These are phyloP conservation scores for Etheostoma cragini DNA, from an alignment of 2,113 vertebrate genomes.

Conservation along the genomic window DNA sequence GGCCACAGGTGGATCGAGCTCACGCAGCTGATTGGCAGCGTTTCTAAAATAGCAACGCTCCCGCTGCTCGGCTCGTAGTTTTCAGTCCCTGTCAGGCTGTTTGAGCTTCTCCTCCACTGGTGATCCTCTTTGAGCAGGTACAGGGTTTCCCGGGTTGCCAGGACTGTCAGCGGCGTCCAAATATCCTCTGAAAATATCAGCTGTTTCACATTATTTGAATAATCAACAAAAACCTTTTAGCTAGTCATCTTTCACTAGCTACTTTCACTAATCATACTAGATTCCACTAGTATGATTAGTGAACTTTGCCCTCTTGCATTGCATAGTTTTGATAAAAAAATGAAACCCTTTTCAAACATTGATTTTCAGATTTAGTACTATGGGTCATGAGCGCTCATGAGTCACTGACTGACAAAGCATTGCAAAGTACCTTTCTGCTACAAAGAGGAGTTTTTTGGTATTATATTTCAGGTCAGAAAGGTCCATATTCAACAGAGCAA, in stretches of 20 bases:
- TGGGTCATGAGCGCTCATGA: background rate
- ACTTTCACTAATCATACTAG: too few relatives aligned
- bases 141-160: slow-evolving; percentile 82
- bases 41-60: slow-evolving; percentile 67
- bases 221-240: too few relatives aligned
- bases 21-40: slow-evolving; percentile 85
- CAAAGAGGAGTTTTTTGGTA: background rate
- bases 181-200: slow-evolving; percentile 60
- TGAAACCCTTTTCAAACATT: background rate
- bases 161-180: slow-evolving; percentile 78
- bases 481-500: background rate
- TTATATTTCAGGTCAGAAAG: background rate
- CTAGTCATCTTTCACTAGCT: background rate
- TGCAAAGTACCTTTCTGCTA: background rate
- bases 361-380: background rate
- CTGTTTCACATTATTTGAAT: background rate
- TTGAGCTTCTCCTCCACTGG: slow-evolving; percentile 80
- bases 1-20: slow-evolving; percentile 88
- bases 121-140: slow-evolving; percentile 84
- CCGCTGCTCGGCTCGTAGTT: slow-evolving; percentile 58
- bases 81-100: background rate
- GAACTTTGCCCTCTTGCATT: background rate
- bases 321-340: background rate
- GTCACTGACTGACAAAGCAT: background rate
- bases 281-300: background rate